These are phyloP conservation scores for Anguilla rostrata DNA, from an alignment of 2,113 vertebrate species.

Conservation along the genomic window DNA sequence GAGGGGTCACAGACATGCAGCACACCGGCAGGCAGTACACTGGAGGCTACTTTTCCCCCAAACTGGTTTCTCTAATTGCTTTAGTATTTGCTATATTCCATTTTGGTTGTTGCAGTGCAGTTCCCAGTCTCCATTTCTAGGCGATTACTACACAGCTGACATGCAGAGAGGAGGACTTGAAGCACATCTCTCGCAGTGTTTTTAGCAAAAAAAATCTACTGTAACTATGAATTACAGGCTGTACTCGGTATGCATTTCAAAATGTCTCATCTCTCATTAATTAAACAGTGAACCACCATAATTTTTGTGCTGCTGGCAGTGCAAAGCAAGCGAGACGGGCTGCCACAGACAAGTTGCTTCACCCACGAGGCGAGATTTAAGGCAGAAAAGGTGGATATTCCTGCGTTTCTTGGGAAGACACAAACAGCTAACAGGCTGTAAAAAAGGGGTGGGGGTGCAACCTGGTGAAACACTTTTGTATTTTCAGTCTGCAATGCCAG, in stretches of 20 bases:
- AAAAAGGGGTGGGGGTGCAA: not conserved
- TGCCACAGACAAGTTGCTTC: not conserved
- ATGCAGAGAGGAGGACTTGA: not conserved
- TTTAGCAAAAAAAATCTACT: not conserved
- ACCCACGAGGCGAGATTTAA: not conserved
- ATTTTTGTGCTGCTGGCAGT: not conserved
- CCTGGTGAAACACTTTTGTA: not conserved
- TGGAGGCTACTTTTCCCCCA: not conserved
- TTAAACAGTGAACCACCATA: not conserved
- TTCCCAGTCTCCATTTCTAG: not conserved
- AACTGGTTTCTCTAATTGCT: not conserved
- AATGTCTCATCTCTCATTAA: not conserved
- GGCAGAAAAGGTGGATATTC: not conserved
- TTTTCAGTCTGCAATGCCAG: not conserved
- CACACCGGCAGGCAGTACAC: not conserved
- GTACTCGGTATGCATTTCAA: not conserved
- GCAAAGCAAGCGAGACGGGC: not conserved
- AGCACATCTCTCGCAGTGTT: not conserved
- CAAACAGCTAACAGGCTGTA: not conserved
- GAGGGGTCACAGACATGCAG: not conserved
- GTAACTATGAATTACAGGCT: not conserved
- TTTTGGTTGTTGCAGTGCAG: not conserved
- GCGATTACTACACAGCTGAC: not conserved
- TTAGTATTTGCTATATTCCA: not conserved
- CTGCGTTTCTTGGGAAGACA: not conserved